Evolutionary conservation across 2,888 invertebrate genomes (phyloP).

Genomic region (Entomobrya proxima): DNA sequence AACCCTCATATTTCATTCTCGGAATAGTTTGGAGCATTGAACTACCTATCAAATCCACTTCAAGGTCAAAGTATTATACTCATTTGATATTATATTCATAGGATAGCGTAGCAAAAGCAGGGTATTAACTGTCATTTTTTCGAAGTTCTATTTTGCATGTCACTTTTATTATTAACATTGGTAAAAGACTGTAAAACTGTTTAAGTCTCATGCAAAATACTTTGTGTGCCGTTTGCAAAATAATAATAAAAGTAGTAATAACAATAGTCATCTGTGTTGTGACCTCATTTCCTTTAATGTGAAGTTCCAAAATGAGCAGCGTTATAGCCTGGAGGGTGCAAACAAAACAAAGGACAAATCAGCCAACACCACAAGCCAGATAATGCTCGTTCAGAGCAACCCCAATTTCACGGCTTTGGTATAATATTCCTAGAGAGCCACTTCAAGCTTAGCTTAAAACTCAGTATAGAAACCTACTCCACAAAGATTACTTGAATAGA

Average conservation of each 20-base stretch:
- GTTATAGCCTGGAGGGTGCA: background rate
- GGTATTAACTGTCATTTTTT: too few species aligned
- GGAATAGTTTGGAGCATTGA: background rate
- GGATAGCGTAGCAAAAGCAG: too few species aligned
- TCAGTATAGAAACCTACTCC: background rate
- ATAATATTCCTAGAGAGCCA: background rate
- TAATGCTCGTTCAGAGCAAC: background rate
- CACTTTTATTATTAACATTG: background rate
- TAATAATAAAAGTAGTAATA: background rate
- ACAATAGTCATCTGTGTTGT: background rate
- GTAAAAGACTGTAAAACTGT: too few species aligned
- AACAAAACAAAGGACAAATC: background rate
- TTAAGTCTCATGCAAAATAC: too few species aligned
- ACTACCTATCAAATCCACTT: background rate
- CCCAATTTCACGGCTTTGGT: background rate
- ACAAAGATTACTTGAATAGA: background rate
- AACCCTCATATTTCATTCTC: background rate
- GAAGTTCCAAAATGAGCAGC: background rate
- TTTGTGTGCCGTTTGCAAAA: too few species aligned
- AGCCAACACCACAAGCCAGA: constrained; percentile 10
- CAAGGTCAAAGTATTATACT: constrained; percentile 7
- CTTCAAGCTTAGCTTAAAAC: constrained; percentile 15
- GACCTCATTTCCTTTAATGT: background rate
- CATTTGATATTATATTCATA: background rate
- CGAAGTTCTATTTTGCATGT: background rate